Conservation (phyloP, 1,140 invertebrate species). For the Belonocnema kinseyi region DNA sequence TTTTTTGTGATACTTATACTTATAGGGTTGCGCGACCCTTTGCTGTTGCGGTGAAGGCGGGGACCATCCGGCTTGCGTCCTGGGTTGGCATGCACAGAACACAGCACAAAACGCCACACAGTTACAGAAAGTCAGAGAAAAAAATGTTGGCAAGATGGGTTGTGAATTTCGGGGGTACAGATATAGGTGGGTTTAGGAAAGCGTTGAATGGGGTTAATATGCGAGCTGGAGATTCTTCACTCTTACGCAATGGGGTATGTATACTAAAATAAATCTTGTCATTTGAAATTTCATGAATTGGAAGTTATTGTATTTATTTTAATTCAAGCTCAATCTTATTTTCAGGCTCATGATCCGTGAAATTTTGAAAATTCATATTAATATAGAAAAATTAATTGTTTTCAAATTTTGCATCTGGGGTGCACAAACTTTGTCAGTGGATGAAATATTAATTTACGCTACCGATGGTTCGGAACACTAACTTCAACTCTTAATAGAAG, state of each 20-base stretch:
- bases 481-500: too few relatives aligned
- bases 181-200: conserved; percentile 22
- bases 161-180: conserved; percentile 14
- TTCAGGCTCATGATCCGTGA: too few relatives aligned
- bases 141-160: conserved; percentile 37
- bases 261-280: conserved; percentile 8
- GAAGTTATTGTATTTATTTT: not conserved
- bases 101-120: conserved; percentile 76
- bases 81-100: conserved; percentile 76
- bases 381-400: too few relatives aligned
- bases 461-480: too few relatives aligned
- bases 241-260: conserved; percentile 1
- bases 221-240: not conserved
- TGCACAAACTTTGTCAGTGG: too few relatives aligned
- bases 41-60: conserved; percentile 73
- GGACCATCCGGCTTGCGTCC: conserved; percentile 75
- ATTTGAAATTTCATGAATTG: not conserved
- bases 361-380: too few relatives aligned
- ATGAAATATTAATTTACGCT: too few relatives aligned
- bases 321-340: too few relatives aligned
- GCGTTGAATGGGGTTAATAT: not conserved
- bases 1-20: conserved; percentile 71
- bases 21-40: conserved; percentile 75
- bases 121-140: conserved; percentile 72
- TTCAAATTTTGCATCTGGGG: too few relatives aligned